Evolutionary conservation across 2,888 invertebrate genomes (phyloP), one percentile per base, ranked within the genome.

Genomic region (Heliconius aoede): DNA sequence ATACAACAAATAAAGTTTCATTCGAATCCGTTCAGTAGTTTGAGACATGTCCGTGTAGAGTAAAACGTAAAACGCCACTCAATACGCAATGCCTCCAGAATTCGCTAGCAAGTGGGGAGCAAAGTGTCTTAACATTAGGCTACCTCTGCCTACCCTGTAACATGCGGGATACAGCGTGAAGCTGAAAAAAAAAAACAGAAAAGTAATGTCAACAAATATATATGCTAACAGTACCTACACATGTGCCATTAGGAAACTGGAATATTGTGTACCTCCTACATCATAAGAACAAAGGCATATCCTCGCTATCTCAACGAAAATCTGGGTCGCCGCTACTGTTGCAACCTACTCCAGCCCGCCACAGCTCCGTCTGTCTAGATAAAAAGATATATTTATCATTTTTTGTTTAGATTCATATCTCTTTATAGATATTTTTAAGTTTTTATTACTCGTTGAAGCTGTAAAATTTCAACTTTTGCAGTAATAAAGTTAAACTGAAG

Each of bases 271-370:
- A 46, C 51, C 68, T 68, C 9, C 24, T 71, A 60, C 32, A 55
- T 24, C 24, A 78, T 64, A 78, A 77, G 79, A 80, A 80, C 79
- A 78, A 79, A 75, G 74, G 71, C 40, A 72, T 76, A 64, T 78
- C 76, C 74, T 69, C 73, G 36, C 72, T 76, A 77, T 80, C 76
- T 71, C 67, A 46, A 58, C 74, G 74, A 58, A 71, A 77, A 81
- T 81, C 79, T 81, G 78, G 80, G 80, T 81, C 80, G 74, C 62
- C 46, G 75, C 77, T 78, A 79, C 77, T 79, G 78, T 80, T 76
- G 78, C 78, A 79, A 80, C 77, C 74, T 64, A 74, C 61, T 75
- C 60, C 68, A 46, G 46, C 21, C 21, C 71, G 71, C 58, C 76
- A 26, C 55, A 28, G 30, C n/a, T 32, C n/a, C 46, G 46, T 18